These are phyloP conservation scores for Metopolophium dirhodum DNA, from an alignment of 1,140 invertebrate species.

Conservation along the genomic window DNA sequence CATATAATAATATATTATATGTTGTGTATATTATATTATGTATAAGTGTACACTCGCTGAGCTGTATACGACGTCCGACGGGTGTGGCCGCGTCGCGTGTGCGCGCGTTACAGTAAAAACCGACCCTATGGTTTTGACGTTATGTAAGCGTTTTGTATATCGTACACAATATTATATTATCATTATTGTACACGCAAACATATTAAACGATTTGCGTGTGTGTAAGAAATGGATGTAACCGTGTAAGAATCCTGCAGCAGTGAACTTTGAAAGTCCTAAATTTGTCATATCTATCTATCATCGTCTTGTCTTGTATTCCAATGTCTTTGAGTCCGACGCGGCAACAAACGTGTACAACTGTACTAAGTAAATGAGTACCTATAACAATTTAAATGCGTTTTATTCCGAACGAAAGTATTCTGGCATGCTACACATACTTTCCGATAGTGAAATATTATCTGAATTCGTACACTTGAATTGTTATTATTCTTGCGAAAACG, in stretches of 20 bases:
- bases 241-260: not conserved
- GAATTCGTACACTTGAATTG: not conserved
- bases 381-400: too few species aligned
- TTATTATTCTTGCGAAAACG: too few species aligned
- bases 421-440: not conserved
- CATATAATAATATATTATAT: not conserved
- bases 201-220: not conserved
- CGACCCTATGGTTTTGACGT: constrained; percentile 23
- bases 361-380: too few species aligned
- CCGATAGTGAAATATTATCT: not conserved
- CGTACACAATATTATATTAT: too few species aligned
- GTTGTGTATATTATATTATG: not conserved
- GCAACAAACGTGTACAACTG: not conserved
- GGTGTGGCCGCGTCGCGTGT: constrained; percentile 28
- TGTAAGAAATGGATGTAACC: not conserved
- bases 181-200: not conserved
- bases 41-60: not conserved
- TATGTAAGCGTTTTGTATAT: not conserved
- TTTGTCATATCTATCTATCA: not conserved
- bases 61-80: not conserved
- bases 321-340: too few species aligned
- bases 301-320: too few species aligned
- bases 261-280: not conserved
- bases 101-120: constrained; percentile 5
- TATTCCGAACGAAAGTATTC: not conserved